Base-by-base conservation (phyloP, 1,140 invertebrate genomes). In the Drosophila busckii region DNA sequence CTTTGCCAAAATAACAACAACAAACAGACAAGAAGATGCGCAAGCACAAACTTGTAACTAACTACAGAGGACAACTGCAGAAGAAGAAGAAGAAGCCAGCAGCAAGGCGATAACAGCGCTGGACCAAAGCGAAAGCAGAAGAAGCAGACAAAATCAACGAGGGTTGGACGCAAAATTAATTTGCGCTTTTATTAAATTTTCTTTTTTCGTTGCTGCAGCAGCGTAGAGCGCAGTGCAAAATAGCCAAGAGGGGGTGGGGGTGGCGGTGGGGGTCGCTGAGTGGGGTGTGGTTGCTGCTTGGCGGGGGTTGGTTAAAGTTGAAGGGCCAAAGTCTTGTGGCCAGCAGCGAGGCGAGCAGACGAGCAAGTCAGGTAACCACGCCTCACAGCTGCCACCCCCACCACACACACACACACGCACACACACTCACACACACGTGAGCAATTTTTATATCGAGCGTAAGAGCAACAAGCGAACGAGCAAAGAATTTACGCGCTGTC, bases 101-200 rank as follows among this genome's bases (percentile, higher is more conserved):
- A 19, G 29, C n/a, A 13, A 23, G 22, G 41, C 7, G 17, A 19
- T 2, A 12, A 28, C 19, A 45, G 28, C 44, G 20, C 8, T 13
- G 23, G 12, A 10, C 9, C 9, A 44, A n/a, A 56, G 10, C 0
- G 12, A 26, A 31, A 42, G 25, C 0, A 38, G 23, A 7, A 46
- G 32, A 25, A 16, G 29, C 1, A 23, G 35, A 32, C 22, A 20
- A 54, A 28, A 53, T 42, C 37, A 53, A 54, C 58, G 69, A 65
- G 75, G 76, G 75, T 66, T 73, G 76, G 52, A 83, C 75, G 65
- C 69, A 80, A 80, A 78, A 78, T 78, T 78, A 78, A 78, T 78
- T 78, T 78, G 73, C 73, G 73, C 73, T 80, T 73, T 78, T 78
- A 78, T 78, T 78, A 78, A 78, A 78, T 80, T 78, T 78, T 80